Base-by-base conservation (phyloP, 2,113 vertebrate genomes). In the Rhipidura dahli region DNA sequence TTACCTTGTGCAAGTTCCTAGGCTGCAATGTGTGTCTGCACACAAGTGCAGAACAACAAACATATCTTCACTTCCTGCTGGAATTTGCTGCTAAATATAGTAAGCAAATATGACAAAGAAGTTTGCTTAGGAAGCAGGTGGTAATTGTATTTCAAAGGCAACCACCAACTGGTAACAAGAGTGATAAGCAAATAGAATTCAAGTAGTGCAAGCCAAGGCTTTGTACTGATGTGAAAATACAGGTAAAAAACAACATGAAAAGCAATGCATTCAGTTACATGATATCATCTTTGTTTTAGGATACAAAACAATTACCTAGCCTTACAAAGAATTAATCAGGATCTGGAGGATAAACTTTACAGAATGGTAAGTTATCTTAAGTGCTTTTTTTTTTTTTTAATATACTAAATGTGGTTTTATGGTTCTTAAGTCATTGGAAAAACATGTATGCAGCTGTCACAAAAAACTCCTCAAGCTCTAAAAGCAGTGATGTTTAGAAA, bases 281-380 rank as follows among this genome's bases (percentile, higher is more conserved):
- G 26, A 39, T 54, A 63, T 85, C 92, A 89, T 97, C 92, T 96
- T 95, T 82, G 64, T 96, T 97, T 82, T 96, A 99, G 99, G 98
- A 99, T 99, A 96, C 99, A 99, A 97, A 99, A 98, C 96, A 99
- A 99, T 97, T 99, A 99, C 96, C 97, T 99, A 97, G 98, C 99
- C 49, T 98, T 99, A 95, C 99, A 99, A 98, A 98, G 99, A 97
- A 99, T 99, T 98, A 99, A 99, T 97, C 99, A 99, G 97, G 99
- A 99, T 96, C 97, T 99, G 98, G 99, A 99, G 95, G 99, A 99
- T 90, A 99, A 99, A 96, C 98, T 99, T 90, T 99, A 99, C 94
- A 97, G 98, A 93, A 99, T 98, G 98, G 99, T 99, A 97, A 98
- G 98, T 96, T 53, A 49, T 37, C 45, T 80, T 16, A 85, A 83